Evolutionary conservation across 2,888 invertebrate genomes (phyloP).

Genomic region (Eudemis profundana): DNA sequence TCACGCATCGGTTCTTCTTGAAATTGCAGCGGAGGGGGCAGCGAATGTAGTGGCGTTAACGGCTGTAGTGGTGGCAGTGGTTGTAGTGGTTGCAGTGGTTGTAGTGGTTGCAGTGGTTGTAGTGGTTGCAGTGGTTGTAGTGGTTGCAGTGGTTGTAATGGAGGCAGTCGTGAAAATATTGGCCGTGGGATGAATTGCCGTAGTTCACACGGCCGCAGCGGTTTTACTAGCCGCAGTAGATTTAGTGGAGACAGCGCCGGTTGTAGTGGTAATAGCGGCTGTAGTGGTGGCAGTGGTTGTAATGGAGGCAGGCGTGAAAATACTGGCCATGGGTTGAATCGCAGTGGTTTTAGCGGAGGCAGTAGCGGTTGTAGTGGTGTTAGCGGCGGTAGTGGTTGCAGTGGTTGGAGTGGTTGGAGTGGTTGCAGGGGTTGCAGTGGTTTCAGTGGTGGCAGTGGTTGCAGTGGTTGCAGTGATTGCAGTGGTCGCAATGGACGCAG

Average conservation of each 20-base stretch:
- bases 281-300: constrained; percentile 1
- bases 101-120: neutral
- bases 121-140: neutral
- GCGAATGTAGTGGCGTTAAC: neutral
- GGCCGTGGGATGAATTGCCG: neutral
- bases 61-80: neutral
- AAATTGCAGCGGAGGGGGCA: too few relatives aligned
- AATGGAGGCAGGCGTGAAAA: neutral
- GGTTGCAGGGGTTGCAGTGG: neutral
- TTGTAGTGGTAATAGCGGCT: neutral
- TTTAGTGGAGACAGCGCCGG: too few relatives aligned
- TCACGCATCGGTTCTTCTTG: too few relatives aligned
- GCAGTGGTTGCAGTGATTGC: neutral
- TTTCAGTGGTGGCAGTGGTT: neutral
- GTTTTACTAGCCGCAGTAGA: too few relatives aligned
- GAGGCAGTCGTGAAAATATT: neutral
- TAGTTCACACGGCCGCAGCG: constrained; percentile 1
- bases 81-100: neutral
- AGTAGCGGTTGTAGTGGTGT: neutral
- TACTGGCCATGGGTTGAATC: too few relatives aligned
- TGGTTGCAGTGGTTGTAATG: constrained; percentile 7
- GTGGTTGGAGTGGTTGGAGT: neutral
- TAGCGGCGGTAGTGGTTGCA: neutral
- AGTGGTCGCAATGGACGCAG: too few relatives aligned
- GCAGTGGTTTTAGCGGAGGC: too few relatives aligned